Conservation (phyloP, 1,140 invertebrate species). For the Heliothis virescens region DNA sequence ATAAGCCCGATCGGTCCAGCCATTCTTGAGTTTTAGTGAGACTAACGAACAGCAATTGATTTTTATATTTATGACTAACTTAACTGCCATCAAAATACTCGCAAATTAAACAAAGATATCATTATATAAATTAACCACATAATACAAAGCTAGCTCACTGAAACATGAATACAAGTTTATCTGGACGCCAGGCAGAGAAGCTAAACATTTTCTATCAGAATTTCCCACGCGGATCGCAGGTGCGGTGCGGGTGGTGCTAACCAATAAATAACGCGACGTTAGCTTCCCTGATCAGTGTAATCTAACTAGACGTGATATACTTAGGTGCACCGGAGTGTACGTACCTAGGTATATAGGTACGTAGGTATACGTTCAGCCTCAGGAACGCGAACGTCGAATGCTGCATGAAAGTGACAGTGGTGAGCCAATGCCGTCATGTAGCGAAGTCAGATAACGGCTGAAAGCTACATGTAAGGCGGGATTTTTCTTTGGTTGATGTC, state of each 20-base stretch:
- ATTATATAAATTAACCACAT: background rate
- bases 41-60: too few relatives aligned
- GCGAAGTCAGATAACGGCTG: slow-evolving; percentile 2
- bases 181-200: background rate
- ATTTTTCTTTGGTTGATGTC: background rate
- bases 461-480: background rate
- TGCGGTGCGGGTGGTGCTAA: slow-evolving; percentile 42
- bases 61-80: too few relatives aligned
- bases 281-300: slow-evolving; percentile 52
- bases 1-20: too few relatives aligned
- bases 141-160: background rate
- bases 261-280: slow-evolving; percentile 50
- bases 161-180: slow-evolving; percentile 20
- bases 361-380: background rate
- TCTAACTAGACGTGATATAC: slow-evolving; percentile 46
- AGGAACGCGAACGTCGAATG: slow-evolving; percentile 14
- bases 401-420: slow-evolving; percentile 32
- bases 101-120: background rate
- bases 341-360: background rate
- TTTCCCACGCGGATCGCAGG: slow-evolving; percentile 49
- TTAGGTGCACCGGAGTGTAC: background rate
- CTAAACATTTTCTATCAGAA: slow-evolving; percentile 46
- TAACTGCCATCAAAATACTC: too few relatives aligned
- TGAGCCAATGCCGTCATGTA: background rate
- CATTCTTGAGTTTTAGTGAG: too few relatives aligned